phyloP scores from a whole-genome alignment of 2,888 invertebrate species.

The Drosophila ustulata region DNA sequence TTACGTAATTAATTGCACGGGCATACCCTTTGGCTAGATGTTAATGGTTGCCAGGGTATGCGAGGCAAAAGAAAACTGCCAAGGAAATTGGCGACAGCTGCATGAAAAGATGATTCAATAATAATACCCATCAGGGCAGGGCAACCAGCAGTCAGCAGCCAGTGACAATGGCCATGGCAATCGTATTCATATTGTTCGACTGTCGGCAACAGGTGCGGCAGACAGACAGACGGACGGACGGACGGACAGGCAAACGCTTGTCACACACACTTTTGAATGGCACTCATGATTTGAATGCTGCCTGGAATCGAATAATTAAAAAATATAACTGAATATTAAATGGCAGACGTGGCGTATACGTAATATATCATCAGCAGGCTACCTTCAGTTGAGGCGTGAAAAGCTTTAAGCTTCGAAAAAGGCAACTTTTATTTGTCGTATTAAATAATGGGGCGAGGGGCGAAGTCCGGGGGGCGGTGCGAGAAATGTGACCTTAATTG shows the following conservation, averaged over 20 bases:
- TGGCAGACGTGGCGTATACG: neutral
- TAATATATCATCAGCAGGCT: neutral
- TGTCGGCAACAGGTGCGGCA: conserved; percentile 49
- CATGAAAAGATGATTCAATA: conserved; percentile 64
- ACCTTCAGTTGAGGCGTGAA: neutral
- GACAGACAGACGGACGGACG: neutral
- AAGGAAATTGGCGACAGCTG: conserved; percentile 63
- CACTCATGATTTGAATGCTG: conserved; percentile 4
- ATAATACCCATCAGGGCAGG: conserved; percentile 45
- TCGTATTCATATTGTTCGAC: conserved; percentile 48
- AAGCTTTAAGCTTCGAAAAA: neutral
- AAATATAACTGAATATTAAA: conserved; percentile 5
- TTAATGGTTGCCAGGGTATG: conserved; percentile 10
- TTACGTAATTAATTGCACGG: neutral
- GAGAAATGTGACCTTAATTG: neutral
- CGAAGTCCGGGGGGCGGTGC: too few relatives aligned
- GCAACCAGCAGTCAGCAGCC: neutral
- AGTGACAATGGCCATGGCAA: conserved; percentile 31
- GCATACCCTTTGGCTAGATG: neutral
- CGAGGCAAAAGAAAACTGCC: conserved; percentile 25
- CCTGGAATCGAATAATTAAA: conserved; percentile 8
- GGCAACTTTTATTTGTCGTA: neutral
- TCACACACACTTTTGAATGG: conserved; percentile 7
- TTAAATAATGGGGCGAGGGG: neutral
- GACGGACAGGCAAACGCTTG: neutral